Base-by-base conservation (phyloP, 2,888 invertebrate genomes). In the Scaptodrosophila latifasciaeformis region DNA sequence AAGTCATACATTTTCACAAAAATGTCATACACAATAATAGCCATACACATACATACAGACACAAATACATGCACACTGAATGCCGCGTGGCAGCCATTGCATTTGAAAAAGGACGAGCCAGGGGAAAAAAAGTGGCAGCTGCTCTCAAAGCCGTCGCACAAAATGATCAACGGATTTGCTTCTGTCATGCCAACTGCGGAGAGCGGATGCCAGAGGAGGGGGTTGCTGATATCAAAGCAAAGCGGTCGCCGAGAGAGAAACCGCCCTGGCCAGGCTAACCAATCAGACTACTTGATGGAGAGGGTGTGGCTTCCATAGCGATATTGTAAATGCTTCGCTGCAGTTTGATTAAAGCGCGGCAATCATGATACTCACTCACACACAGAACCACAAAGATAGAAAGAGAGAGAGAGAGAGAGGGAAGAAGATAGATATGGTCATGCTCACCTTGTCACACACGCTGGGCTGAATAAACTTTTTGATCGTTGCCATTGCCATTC, bases 401-500 rank as follows among this genome's bases (percentile, higher is more conserved):
- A n/a, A n/a, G n/a, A n/a, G n/a, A n/a, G n/a, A n/a, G n/a, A n/a
- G n/a, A n/a, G n/a, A n/a, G n/a, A 35, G 37, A 46, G 49, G 13
- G 39, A n/a, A 30, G 18, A 29, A 19, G 7, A n/a, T 4, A 4
- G 39, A 37, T 60, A 49, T 45, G 40, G n/a, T 12, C 51, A 24
- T 18, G 29, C 53, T 46, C 37, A 17, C 59, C 43, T 37, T 13
- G 53, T 44, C 48, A 5, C 49, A 18, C 31, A 10, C 35, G n/a
- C 37, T 15, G 12, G 17, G 12, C 9, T n/a, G 10, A 27, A 29
- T 24, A 31, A 63, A 51, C 52, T 65, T 63, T 68, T 83, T 83
- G 83, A 83, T 83, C 83, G 83, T 79, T 84, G 84, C 83, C 84
- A 83, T 83, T 71, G 70, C 53, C 64, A 42, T 17, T 17, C 19